Conservation (phyloP, 1,140 invertebrate species). For the Drosophila tsacasi region DNA sequence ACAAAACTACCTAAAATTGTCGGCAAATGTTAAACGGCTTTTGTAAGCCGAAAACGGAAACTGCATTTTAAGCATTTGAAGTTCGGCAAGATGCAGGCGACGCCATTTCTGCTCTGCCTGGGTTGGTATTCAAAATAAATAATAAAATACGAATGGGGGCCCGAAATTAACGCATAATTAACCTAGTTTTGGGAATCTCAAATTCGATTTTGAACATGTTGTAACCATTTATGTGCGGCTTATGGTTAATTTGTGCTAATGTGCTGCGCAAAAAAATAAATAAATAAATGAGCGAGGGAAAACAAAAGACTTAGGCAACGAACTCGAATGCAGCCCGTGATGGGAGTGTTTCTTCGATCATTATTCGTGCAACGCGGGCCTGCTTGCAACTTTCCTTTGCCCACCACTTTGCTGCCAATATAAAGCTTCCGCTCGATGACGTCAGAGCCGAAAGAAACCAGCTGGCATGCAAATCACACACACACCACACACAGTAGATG, state of each 20-base stretch:
- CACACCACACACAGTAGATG: constrained; percentile 1
- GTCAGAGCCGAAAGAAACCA: constrained; percentile 39
- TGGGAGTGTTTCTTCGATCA: not conserved
- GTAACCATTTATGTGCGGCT: constrained; percentile 48
- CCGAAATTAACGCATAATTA: constrained; percentile 44
- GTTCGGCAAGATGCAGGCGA: constrained; percentile 61
- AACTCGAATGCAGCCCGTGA: constrained; percentile 54
- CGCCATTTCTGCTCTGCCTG: constrained; percentile 64
- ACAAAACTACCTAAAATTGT: constrained; percentile 45
- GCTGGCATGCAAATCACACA: constrained; percentile 47
- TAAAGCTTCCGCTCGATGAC: constrained; percentile 48
- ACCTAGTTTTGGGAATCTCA: constrained; percentile 34
- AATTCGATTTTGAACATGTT: constrained; percentile 35
- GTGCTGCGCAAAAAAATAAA: constrained; percentile 35
- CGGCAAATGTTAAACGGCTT: constrained; percentile 45
- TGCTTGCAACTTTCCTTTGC: constrained; percentile 40
- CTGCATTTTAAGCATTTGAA: constrained; percentile 39
- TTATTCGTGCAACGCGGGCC: constrained; percentile 22
- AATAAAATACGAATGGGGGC: constrained; percentile 2
- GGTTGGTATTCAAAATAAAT: constrained; percentile 62
- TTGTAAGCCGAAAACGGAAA: constrained; percentile 39
- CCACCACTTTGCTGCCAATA: constrained; percentile 20
- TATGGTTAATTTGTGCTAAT: constrained; percentile 69
- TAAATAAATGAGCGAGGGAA: constrained; percentile 24
- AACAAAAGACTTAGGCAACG: constrained; percentile 81